Conservation (phyloP, 2,113 vertebrate species). For the Syngnathus floridae region DNA sequence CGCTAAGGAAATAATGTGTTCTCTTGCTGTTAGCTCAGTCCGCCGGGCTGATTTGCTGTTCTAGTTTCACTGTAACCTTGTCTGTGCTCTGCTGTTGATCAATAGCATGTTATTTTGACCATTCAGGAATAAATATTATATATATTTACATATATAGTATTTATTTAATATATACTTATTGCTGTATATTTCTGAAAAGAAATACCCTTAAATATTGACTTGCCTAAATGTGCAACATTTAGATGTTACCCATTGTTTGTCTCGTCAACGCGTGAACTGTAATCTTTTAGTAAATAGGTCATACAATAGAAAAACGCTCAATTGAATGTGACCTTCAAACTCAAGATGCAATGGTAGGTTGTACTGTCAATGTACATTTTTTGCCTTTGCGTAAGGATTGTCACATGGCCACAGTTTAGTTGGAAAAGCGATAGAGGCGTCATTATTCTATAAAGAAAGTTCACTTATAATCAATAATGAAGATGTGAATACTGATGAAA, state of each 20-base stretch:
- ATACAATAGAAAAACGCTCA: background rate
- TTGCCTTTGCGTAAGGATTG: background rate
- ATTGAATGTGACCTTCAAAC: background rate
- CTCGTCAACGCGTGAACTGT: constrained; percentile 5
- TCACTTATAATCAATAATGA: background rate
- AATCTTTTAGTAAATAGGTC: background rate
- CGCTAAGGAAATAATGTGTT: constrained; percentile 22
- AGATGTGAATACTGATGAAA: background rate
- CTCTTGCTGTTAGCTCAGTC: constrained; percentile 39
- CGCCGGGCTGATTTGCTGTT: constrained; percentile 53
- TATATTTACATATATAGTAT: constrained; percentile 67
- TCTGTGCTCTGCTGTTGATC: constrained; percentile 70
- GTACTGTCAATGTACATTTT: background rate
- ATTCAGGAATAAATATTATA: constrained; percentile 60
- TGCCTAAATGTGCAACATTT: constrained; percentile 72
- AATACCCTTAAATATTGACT: constrained; percentile 59
- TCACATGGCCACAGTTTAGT: background rate
- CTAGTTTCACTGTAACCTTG: constrained; percentile 65
- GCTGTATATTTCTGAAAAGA: constrained; percentile 68
- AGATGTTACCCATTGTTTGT: constrained; percentile 48
- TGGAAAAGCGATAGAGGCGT: background rate
- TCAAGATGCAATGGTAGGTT: background rate
- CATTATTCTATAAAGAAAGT: background rate
- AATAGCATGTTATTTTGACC: constrained; percentile 66
- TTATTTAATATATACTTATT: constrained; percentile 64